These are phyloP conservation scores for Odontomyia ornata DNA, from an alignment of 2,888 invertebrate genomes.

Conservation along the genomic window DNA sequence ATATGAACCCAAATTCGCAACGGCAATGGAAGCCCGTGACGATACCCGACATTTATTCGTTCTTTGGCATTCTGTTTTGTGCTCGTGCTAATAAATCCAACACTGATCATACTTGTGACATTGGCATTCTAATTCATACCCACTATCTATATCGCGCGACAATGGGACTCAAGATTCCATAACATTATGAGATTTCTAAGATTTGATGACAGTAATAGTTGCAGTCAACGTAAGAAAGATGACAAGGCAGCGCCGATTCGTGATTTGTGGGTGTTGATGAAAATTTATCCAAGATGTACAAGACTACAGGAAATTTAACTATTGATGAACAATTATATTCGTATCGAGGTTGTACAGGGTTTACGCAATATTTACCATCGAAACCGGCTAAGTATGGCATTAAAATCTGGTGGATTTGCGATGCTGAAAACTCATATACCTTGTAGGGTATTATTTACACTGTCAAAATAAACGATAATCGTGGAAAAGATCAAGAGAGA, in stretches of 20 bases:
- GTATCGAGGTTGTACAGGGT: slow-evolving; percentile 53
- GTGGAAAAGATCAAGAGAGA: slow-evolving; percentile 54
- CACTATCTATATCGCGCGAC: not conserved
- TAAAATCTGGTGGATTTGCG: slow-evolving; percentile 55
- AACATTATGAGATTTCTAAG: slow-evolving; percentile 54
- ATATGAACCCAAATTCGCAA: not conserved
- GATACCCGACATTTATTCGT: not conserved
- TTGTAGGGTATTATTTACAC: slow-evolving; percentile 52
- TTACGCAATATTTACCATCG: slow-evolving; percentile 54
- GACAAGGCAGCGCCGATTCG: slow-evolving; percentile 55
- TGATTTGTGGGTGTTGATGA: slow-evolving; percentile 54
- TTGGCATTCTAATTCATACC: not conserved
- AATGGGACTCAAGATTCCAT: slow-evolving; percentile 47
- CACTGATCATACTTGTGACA: slow-evolving; percentile 1
- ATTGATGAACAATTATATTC: slow-evolving; percentile 56
- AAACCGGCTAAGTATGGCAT: slow-evolving; percentile 55
- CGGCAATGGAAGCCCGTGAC: not conserved
- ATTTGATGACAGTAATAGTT: slow-evolving; percentile 55
- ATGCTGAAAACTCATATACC: too few species aligned
- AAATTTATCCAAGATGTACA: slow-evolving; percentile 54
- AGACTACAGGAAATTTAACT: slow-evolving; percentile 54
- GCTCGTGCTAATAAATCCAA: slow-evolving; percentile 2
- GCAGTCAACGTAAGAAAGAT: slow-evolving; percentile 49
- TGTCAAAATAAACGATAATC: slow-evolving; percentile 50
- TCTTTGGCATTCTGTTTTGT: not conserved